These are phyloP conservation scores for Baronia brevicornis DNA, from an alignment of 2,888 invertebrate genomes.

Conservation along the genomic window DNA sequence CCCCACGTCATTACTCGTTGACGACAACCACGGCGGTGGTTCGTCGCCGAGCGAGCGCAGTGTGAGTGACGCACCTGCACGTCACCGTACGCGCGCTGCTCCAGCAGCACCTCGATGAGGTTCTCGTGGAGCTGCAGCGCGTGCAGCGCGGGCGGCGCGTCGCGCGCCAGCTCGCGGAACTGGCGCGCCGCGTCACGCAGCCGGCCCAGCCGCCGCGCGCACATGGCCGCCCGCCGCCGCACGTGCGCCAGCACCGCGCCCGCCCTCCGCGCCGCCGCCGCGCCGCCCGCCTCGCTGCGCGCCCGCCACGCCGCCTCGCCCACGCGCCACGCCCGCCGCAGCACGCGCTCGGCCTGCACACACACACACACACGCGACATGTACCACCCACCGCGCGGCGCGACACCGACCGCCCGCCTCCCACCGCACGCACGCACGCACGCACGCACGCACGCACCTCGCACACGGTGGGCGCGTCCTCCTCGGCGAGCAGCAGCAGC, in stretches of 20 bases:
- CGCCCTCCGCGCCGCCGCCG: conserved; percentile 92
- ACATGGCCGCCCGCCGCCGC: conserved; percentile 96
- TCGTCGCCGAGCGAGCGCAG: neutral
- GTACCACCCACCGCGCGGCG: neutral
- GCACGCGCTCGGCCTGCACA: conserved; percentile 40
- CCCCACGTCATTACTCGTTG: conserved; percentile 22
- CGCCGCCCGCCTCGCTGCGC: conserved; percentile 92
- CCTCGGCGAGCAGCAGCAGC: conserved; percentile 95
- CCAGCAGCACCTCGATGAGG: conserved; percentile 94
- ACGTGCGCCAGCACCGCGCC: conserved; percentile 97
- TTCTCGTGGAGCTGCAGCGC: conserved; percentile 94
- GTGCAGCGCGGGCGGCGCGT: conserved; percentile 95
- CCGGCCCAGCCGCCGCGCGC: conserved; percentile 94
- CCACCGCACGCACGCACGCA: neutral
- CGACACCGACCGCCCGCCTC: neutral
- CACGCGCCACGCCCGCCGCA: conserved; percentile 93
- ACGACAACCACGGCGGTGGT: neutral
- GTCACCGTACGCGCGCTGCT: conserved; percentile 97
- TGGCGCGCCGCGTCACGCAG: conserved; percentile 96
- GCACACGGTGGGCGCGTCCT: conserved; percentile 93
- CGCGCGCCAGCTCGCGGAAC: conserved; percentile 97
- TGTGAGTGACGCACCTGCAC: conserved; percentile 80
- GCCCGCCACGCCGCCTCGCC: conserved; percentile 89
- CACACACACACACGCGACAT: conserved; percentile 8
- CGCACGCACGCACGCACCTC: conserved; percentile 62